Base-by-base conservation (phyloP, 2,113 vertebrate genomes). In the Myotis brandtii region DNA sequence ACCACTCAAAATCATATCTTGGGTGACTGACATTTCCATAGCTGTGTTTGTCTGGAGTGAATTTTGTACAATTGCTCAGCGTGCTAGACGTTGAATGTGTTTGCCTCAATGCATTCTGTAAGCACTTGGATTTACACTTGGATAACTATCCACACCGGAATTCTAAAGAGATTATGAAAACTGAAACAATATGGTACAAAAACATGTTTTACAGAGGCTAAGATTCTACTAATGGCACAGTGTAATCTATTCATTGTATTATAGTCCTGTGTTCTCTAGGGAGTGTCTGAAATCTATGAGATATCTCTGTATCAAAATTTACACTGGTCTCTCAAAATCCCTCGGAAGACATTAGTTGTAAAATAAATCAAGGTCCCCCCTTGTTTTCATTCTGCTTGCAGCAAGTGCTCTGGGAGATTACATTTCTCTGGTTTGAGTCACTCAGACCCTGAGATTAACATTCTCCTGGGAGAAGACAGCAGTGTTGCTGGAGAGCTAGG, bases 241-340 rank as follows among this genome's bases (percentile, higher is more conserved):
- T 94, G 27, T 94, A 95, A 89, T 96, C 94, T 95, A 73, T 89
- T 76, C 66, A 46, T 73, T 93, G 46, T 70, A 50, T 93, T 95
- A 75, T 81, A 67, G 40, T 9, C 79, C 80, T 93, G 46, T 50
- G 46, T 97, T 95, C 93, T 97, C 91, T 73, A 89, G 90, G 80
- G 84, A 96, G 13, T 64, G 7, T 93, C 92, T 97, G 95, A 96
- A 96, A 92, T 90, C 95, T 81, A 40, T 52, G 84, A 96, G 95
- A 93, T 96, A 95, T 50, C 93, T 79, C 66, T 80, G 27, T 85
- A 93, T 89, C 27, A 54, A 62, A 85, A 52, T 94, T 94, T 52
- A 84, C 86, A 94, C 32, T 84, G 27, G 23, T 77, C 75, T 94
- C 92, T 81, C 72, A 91, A 95, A 94, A 66, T 86, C 76, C 95